Evolutionary conservation across 1,140 invertebrate genomes (phyloP), one percentile per base, ranked within the genome.

Genomic region (Dreissena polymorpha): DNA sequence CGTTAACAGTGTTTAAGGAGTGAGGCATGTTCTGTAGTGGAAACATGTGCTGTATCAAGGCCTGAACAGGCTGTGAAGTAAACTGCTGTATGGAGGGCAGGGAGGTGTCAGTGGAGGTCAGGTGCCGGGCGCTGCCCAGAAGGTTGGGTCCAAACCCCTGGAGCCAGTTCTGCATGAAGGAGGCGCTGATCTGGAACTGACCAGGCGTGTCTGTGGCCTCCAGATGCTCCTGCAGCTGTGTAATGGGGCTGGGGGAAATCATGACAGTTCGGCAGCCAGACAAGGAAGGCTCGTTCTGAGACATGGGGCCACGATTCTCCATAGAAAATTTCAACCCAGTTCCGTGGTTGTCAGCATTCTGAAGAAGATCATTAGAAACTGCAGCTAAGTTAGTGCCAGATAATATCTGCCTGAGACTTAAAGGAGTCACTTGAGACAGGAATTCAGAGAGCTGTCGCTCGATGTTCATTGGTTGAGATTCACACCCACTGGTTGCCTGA

Each of bases 1-100:
- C 57, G 57, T 60, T 60, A 2, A n/a, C 16, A 23, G 16, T 60
- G 57, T 39, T 39, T 39, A 10, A 60, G 10, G 21, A 60, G 16
- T 60, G 57, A n/a, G 57, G 2, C 21, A 2, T 60, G 16, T 23
- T 10, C 10, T 60, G 57, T n/a, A 55, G 70, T 0, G 79, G 70
- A 63, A 82, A 82, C 27, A 80, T 21, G 63, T 49, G 73, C 60
- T 82, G 79, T 67, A 82, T 82, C 2, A 82, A 63, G 3, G 67
- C 53, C n/a, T 81, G 78, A 27, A 81, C 21, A 16, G 78, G 70
- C 49, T 81, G 78, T 29, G 79, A 72, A 5, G 79, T 50, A 27
- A 78, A 78, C 18, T 78, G 76, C 21, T 78, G 76, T 27, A 78
- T 78, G 27, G 76, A 53, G n/a, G 76, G 76, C 29, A 78, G 67